Evolutionary conservation across 2,113 vertebrate genomes (phyloP).

Genomic region (Origma solitaria): DNA sequence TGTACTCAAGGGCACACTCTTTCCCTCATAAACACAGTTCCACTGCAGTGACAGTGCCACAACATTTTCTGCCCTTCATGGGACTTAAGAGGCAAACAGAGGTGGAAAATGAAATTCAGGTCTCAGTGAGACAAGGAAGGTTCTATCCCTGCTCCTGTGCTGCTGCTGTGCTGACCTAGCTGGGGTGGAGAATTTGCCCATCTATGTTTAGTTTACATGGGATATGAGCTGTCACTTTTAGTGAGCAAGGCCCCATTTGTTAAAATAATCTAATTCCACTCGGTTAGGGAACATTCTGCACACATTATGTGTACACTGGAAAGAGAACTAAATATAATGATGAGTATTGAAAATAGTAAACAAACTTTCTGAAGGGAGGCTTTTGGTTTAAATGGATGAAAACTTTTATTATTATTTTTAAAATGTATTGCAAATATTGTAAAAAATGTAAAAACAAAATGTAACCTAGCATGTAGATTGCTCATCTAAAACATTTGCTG

Average conservation of each 20-base stretch:
- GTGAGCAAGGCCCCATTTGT: background rate
- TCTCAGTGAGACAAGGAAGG: background rate
- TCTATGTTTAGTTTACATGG: background rate
- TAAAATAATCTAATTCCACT: constrained; percentile 44
- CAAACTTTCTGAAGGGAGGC: constrained; percentile 29
- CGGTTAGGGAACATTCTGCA: constrained; percentile 38
- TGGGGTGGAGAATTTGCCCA: background rate
- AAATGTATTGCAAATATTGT: constrained; percentile 33
- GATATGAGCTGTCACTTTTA: constrained; percentile 4
- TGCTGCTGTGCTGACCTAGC: background rate
- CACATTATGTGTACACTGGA: constrained; percentile 35
- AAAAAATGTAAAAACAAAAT: constrained; percentile 27
- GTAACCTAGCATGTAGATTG: background rate
- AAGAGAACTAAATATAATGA: constrained; percentile 38
- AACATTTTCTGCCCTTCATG: background rate
- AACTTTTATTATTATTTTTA: constrained; percentile 38
- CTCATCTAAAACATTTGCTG: background rate
- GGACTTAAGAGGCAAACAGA: background rate
- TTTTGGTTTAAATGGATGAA: constrained; percentile 38
- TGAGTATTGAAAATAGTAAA: constrained; percentile 51
- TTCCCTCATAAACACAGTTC: background rate
- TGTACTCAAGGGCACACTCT: background rate
- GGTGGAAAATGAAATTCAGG: background rate
- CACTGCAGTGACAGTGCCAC: background rate
- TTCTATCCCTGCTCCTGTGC: background rate